phyloP scores from a whole-genome alignment of 1,140 invertebrate genomes.

The Battus philenor region DNA sequence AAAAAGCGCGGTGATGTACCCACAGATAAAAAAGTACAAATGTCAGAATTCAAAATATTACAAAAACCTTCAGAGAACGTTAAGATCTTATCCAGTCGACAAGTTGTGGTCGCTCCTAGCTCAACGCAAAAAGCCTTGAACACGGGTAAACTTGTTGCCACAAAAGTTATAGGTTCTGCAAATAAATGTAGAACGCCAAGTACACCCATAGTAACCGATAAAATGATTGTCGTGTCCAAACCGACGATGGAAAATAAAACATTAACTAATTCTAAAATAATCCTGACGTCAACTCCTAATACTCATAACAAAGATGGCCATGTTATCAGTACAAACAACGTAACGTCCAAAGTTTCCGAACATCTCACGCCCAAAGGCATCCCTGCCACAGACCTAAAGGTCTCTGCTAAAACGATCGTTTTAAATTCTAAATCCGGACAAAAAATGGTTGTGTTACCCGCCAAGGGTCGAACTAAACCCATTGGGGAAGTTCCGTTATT shows the following conservation, averaged over 20 bases:
- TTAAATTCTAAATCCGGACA: constrained; percentile 71
- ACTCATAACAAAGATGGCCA: constrained; percentile 45
- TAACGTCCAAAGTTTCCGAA: constrained; percentile 48
- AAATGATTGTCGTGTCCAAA: constrained; percentile 72
- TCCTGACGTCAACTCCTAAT: constrained; percentile 52
- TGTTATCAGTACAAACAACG: constrained; percentile 35
- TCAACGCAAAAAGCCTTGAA: constrained; percentile 55
- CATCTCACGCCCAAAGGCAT: constrained; percentile 63
- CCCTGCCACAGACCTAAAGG: constrained; percentile 69
- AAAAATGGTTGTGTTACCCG: constrained; percentile 72
- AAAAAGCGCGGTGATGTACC: constrained; percentile 51
- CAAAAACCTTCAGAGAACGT: constrained; percentile 62
- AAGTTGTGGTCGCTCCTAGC: constrained; percentile 53
- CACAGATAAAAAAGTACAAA: constrained; percentile 63
- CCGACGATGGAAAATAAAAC: constrained; percentile 46
- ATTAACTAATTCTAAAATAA: constrained; percentile 50
- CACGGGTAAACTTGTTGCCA: constrained; percentile 60
- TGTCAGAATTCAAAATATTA: constrained; percentile 64
- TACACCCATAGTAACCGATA: constrained; percentile 52
- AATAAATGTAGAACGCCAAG: constrained; percentile 40
- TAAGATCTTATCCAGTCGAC: constrained; percentile 63
- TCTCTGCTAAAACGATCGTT: constrained; percentile 69
- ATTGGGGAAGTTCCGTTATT: constrained; percentile 57
- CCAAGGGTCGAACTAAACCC: constrained; percentile 51
- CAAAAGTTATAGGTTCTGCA: constrained; percentile 61